phyloP scores from a whole-genome alignment of 2,113 vertebrate species.

The Glaucidium brasilianum region DNA sequence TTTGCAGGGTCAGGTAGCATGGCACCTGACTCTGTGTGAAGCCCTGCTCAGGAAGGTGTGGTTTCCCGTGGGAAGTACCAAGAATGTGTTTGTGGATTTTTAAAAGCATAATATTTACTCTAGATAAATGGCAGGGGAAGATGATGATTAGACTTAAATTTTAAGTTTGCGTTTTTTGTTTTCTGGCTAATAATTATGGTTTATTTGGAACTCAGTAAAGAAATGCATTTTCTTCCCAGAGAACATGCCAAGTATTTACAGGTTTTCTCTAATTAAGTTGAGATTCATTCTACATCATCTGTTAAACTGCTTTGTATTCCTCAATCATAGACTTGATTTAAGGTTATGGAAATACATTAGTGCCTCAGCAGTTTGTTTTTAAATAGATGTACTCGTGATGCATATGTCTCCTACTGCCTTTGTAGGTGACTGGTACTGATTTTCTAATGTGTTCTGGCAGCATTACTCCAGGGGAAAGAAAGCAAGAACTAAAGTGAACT shows the following conservation, averaged over 20 bases:
- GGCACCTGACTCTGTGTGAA: neutral
- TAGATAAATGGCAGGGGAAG: neutral
- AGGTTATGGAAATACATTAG: neutral
- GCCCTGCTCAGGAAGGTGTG: neutral
- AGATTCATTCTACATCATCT: neutral
- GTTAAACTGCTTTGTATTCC: neutral
- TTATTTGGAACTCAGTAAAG: neutral
- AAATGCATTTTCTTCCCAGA: neutral
- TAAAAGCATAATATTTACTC: neutral
- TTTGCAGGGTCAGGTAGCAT: neutral
- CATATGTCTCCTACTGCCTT: neutral
- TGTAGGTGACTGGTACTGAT: neutral
- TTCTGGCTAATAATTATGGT: neutral
- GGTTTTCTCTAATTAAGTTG: slow-evolving; percentile 5
- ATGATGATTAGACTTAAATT: neutral
- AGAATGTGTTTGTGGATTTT: neutral
- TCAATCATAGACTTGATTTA: neutral
- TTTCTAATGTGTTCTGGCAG: neutral
- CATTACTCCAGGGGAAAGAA: neutral
- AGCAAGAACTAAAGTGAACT: neutral
- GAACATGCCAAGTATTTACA: neutral
- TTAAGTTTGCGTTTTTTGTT: neutral
- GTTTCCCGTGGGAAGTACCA: neutral
- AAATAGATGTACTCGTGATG: neutral
- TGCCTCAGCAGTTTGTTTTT: neutral